Percentiles rank a stretch among this genome's conserved stretches.
Conservation (phyloP, 2,888 invertebrate species). For the Phasia obesa region DNA sequence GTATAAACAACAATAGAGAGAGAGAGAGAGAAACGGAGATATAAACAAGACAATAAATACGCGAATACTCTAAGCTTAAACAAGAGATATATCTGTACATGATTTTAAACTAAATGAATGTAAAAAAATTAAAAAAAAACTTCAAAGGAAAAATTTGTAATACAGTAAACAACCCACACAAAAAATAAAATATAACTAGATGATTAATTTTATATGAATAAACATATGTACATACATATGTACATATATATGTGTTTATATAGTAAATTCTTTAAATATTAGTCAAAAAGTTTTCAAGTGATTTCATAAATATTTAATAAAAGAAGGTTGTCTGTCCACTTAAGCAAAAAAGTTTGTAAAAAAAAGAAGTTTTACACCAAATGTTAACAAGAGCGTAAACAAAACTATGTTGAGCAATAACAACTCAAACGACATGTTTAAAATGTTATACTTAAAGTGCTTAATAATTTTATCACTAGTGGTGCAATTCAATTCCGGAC, state of each 20-base stretch:
- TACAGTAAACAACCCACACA: conserved; percentile 49
- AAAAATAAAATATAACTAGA: neutral
- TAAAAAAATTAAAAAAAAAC: too few relatives aligned
- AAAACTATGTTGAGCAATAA: conserved; percentile 52
- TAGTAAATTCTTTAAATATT: conserved; percentile 19
- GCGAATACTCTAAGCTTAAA: conserved; percentile 11
- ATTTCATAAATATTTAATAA: conserved; percentile 27
- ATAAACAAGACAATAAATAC: conserved; percentile 14
- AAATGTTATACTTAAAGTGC: conserved; percentile 60
- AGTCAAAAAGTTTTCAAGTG: conserved; percentile 25
- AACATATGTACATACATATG: neutral
- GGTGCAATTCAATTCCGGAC: conserved; percentile 71
- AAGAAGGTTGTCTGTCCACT: conserved; percentile 3
- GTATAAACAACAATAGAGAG: conserved; percentile 8
- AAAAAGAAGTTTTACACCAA: conserved; percentile 47
- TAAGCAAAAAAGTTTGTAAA: conserved; percentile 20
- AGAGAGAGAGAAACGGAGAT: conserved; percentile 17
- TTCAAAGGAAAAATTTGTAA: neutral
- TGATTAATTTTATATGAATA: neutral
- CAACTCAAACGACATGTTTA: conserved; percentile 44
- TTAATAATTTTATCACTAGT: conserved; percentile 66
- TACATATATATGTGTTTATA: neutral
- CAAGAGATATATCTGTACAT: too few relatives aligned
- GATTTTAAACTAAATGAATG: conserved; percentile 1
- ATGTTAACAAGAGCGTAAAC: conserved; percentile 67